These are phyloP conservation scores for Rhincodon typus DNA, from an alignment of 2,797 vertebrate genomes.

Conservation along the genomic window DNA sequence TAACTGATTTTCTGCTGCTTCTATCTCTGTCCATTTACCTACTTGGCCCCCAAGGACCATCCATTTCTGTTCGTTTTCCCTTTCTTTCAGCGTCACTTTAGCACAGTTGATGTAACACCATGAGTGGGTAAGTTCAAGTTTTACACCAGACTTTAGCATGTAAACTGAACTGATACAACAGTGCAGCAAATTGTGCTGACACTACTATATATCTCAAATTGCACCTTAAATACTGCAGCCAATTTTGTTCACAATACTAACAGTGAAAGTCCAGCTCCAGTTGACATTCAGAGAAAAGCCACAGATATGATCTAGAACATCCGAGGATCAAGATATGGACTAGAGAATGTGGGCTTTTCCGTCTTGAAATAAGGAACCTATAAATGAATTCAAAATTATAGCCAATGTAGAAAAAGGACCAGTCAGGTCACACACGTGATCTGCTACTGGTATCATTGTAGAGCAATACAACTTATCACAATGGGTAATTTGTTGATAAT, in stretches of 20 bases:
- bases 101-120: background rate
- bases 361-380: background rate
- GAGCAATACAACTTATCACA: too few species aligned
- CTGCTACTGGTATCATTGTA: too few species aligned
- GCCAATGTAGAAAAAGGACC: background rate
- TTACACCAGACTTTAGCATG: background rate
- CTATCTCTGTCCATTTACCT: background rate
- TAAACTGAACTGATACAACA: background rate
- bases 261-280: background rate
- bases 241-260: background rate
- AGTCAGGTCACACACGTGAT: too few species aligned
- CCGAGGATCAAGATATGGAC: background rate
- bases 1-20: background rate
- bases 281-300: background rate
- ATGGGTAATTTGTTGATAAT: background rate
- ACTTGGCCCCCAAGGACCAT: background rate
- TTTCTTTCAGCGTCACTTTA: background rate
- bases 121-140: background rate
- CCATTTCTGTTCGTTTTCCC: background rate
- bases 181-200: background rate
- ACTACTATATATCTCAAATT: too few species aligned
- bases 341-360: background rate
- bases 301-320: background rate
- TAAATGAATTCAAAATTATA: background rate
- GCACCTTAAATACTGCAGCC: background rate